These are phyloP conservation scores for Chrysochloris asiatica DNA, from an alignment of 2,113 vertebrate genomes.

Conservation along the genomic window DNA sequence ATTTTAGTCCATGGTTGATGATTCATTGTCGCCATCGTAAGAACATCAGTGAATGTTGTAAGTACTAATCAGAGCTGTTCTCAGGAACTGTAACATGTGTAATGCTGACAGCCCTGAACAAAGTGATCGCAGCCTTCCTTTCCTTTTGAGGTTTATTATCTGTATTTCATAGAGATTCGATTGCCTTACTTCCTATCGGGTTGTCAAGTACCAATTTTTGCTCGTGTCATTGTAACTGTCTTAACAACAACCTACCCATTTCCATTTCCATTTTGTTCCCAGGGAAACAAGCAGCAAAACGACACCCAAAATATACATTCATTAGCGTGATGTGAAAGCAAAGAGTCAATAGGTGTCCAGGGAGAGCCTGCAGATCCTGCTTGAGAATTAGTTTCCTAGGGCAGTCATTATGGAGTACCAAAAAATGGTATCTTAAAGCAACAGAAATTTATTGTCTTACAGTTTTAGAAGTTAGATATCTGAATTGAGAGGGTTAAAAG, in stretches of 20 bases:
- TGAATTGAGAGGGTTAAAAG: neutral
- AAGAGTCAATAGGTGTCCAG: too few species aligned
- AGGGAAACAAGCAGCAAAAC: neutral
- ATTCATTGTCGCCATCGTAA: constrained; percentile 29
- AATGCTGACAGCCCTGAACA: neutral
- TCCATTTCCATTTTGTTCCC: neutral
- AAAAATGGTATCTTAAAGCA: neutral
- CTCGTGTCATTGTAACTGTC: neutral
- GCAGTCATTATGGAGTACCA: neutral
- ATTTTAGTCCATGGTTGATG: constrained; percentile 19
- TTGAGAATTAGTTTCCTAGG: neutral
- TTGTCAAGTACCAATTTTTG: neutral
- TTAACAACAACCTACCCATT: neutral
- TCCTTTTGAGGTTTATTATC: neutral
- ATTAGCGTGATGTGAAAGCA: neutral
- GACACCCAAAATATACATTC: neutral
- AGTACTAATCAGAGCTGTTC: neutral
- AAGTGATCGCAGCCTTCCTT: neutral
- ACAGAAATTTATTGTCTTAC: neutral
- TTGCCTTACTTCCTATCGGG: neutral
- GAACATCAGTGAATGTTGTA: neutral
- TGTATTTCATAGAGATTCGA: neutral
- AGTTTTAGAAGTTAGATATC: neutral
- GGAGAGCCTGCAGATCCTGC: neutral
- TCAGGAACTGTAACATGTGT: neutral